Evolutionary conservation across 2,113 vertebrate genomes (phyloP), one percentile per base, ranked within the genome.

Genomic region (Lontra canadensis): DNA sequence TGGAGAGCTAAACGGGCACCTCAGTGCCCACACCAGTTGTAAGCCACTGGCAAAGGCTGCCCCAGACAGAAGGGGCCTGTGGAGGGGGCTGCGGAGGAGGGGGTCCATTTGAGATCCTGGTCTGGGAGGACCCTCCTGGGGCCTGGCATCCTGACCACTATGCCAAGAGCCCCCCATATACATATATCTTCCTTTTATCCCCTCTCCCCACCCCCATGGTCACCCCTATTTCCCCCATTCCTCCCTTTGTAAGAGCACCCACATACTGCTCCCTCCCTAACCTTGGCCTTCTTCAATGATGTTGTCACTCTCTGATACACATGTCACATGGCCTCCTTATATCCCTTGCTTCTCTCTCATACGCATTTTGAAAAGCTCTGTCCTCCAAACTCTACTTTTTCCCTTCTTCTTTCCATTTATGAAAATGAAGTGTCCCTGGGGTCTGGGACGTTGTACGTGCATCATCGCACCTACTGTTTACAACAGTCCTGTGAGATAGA

Each of bases 171-270:
- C 1, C 42, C 36, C 34, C 21, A 49, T 2, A 61, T 18, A 52
- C n/a, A 12, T 23, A 2, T 13, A 12, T 52, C 18, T n/a, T 73
- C 61, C 55, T 14, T 0, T 0, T 12, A 13, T 44, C 57, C 55
- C 52, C 0, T 0, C 4, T 57, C 36, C 84, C 42, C 52, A 11
- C 3, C 34, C 21, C 3, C n/a, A 11, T 0, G 61, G 44, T 17
- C 84, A 44, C 44, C 0, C 0, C 3, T 42, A 23, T 0, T 52
- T 36, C 11, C 83, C 18, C 12, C 3, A 78, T 44, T n/a, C 85
- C 10, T 3, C n/a, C 7, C n/a, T 55, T 39, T 34, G 34, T 67
- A 42, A 44, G 79, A 42, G 31, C 83, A 44, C 21, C 31, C 3
- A 4, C 6, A 29, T 0, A 3, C 7, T 3, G 1, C 9, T 20